Evolutionary conservation across 2,113 vertebrate species (phyloP), one percentile per base, ranked within the genome.

Genomic region (Siniperca chuatsi): DNA sequence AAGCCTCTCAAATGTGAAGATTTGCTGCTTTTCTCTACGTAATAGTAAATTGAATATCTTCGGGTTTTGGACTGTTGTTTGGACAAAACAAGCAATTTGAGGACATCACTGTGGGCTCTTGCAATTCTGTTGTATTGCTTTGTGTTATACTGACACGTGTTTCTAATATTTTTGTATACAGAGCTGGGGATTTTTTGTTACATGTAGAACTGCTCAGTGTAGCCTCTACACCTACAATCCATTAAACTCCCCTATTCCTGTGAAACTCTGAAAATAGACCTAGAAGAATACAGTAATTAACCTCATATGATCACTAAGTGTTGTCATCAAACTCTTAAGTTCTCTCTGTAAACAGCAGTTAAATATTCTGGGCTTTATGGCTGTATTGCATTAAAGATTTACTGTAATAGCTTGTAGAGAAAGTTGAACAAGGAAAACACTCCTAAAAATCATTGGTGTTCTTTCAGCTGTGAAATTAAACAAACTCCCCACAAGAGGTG

Each of bases 391-490:
- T 89, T 86, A 23, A 87, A 84, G 83, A 92, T 94, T 92, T 92
- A 94, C 92, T 92, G 91, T 90, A 92, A 92, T 90, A 81, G 82
- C 90, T 90, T 89, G 86, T 89, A 83, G 84, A 94, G 85, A 93
- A 91, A 92, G 87, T 90, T 91, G 90, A 89, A 92, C 92, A 95
- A 88, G 82, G 79, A 90, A 93, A 92, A 91, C 85, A 84, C 88
- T 90, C 87, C 89, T 85, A 85, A 91, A 95, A 94, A 93, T 94
- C 91, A 93, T 93, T 92, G 93, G 83, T 91, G 93, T 83, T 91
- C 92, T 72, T 84, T 92, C 89, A 91, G 78, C 92, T 95, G 94
- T 95, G 94, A 95, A 94, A 95, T 95, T 94, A 94, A 95, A 93
- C 93, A 94, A 92, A 94, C 90, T 93, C 87, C 94, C 92, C 84